A percentile compares a stretch with the other conserved stretches of the same genome.
Evolutionary conservation across 2,888 invertebrate species (phyloP).

Genomic region (Meganola albula): DNA sequence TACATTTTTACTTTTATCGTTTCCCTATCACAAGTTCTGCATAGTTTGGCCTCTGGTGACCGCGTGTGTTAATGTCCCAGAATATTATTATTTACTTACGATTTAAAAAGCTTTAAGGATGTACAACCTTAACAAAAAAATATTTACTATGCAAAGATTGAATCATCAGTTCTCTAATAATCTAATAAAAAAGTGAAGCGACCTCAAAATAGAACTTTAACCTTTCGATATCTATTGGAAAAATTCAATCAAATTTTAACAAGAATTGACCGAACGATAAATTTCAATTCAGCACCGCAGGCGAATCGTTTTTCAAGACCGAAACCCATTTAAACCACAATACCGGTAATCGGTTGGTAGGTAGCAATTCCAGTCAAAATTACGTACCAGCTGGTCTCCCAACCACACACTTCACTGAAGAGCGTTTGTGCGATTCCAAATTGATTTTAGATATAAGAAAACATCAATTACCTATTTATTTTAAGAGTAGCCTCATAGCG

Average conservation of each 20-base stretch:
- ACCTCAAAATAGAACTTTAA: conserved; percentile 22
- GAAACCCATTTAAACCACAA: conserved; percentile 52
- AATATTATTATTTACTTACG: too few relatives aligned
- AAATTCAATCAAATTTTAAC: conserved; percentile 36
- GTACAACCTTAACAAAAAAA: too few relatives aligned
- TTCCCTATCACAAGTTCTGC: too few relatives aligned
- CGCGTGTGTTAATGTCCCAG: too few relatives aligned
- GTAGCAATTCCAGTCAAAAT: conserved; percentile 39
- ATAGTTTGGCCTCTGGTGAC: too few relatives aligned
- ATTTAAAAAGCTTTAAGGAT: too few relatives aligned
- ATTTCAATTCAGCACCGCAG: conserved; percentile 35
- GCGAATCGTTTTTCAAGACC: conserved; percentile 58
- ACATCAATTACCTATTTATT: conserved; percentile 12
- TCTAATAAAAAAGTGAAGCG: too few relatives aligned
- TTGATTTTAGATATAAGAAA: too few relatives aligned
- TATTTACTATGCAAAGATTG: too few relatives aligned
- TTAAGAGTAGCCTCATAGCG: conserved; percentile 6
- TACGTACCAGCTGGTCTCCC: conserved; percentile 34
- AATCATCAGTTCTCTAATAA: too few relatives aligned
- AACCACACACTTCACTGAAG: conserved; percentile 23
- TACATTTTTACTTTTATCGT: too few relatives aligned
- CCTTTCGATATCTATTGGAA: conserved; percentile 18
- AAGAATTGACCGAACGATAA: conserved; percentile 28
- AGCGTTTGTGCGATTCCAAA: conserved; percentile 21
- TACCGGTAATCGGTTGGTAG: conserved; percentile 50